Evolutionary conservation across 2,797 vertebrate genomes (phyloP).

Genomic region (Lophius americanus): DNA sequence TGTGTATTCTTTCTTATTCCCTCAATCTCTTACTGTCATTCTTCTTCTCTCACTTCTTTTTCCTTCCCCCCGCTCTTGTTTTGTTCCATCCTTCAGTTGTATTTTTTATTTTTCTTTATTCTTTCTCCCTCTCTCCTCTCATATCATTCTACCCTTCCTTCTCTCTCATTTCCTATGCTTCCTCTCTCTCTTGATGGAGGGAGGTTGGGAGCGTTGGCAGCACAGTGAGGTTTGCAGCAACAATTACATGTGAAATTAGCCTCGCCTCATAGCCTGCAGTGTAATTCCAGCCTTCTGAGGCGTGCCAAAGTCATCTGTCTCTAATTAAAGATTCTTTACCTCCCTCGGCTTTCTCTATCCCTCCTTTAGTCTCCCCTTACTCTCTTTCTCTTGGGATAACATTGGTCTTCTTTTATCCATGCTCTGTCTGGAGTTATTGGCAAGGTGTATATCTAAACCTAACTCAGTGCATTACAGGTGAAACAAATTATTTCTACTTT

Average conservation of each 20-base stretch:
- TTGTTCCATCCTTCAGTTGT: conserved; percentile 9
- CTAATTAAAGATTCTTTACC: conserved; percentile 78
- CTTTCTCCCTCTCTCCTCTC: neutral
- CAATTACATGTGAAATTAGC: conserved; percentile 81
- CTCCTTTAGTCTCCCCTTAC: neutral
- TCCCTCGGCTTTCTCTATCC: conserved; percentile 4
- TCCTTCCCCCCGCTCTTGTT: neutral
- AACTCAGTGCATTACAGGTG: conserved; percentile 21
- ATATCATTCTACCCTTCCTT: neutral
- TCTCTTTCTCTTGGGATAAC: conserved; percentile 22
- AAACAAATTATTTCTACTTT: conserved; percentile 25
- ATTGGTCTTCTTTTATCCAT: conserved; percentile 19
- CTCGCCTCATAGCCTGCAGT: conserved; percentile 75
- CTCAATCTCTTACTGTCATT: too few relatives aligned
- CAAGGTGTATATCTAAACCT: conserved; percentile 14
- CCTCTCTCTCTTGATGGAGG: conserved; percentile 20
- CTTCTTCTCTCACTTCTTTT: too few relatives aligned
- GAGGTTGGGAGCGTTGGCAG: conserved; percentile 51
- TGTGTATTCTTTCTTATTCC: too few relatives aligned
- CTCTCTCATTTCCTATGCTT: neutral
- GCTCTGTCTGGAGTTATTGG: neutral
- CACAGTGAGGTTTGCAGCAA: conserved; percentile 70
- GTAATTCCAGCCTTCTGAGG: conserved; percentile 80
- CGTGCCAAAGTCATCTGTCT: conserved; percentile 74
- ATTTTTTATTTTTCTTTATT: neutral